These are phyloP conservation scores for Palythoa grandiflora DNA, from an alignment of 92 coral and sea anemone species.

Conservation along the genomic window DNA sequence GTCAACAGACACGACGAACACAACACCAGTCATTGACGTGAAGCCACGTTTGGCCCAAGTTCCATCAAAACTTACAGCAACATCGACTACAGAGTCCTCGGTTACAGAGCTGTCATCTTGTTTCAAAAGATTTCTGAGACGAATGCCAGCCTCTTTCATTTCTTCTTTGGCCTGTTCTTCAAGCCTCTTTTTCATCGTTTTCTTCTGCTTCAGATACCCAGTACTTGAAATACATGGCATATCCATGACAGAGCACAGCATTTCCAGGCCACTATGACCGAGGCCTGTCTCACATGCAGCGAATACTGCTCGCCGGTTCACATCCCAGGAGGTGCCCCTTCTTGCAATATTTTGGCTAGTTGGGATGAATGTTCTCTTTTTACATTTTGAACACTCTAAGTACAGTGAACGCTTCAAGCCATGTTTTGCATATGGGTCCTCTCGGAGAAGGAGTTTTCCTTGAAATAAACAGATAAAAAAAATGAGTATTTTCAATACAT, in stretches of 20 bases:
- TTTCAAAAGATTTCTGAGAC: not conserved
- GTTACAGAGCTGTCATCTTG: constrained; percentile 15
- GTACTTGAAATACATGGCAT: constrained; percentile 45
- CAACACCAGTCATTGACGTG: constrained; percentile 46
- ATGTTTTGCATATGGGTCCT: constrained; percentile 12
- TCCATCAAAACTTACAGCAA: constrained; percentile 54
- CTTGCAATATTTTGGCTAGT: constrained; percentile 38
- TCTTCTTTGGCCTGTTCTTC: constrained; percentile 34
- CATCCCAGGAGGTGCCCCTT: constrained; percentile 52
- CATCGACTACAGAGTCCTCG: constrained; percentile 13
- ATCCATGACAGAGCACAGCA: constrained; percentile 38
- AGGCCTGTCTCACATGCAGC: constrained; percentile 27
- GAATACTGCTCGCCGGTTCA: constrained; percentile 31
- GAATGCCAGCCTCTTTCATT: constrained; percentile 34
- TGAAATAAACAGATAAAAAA: not conserved
- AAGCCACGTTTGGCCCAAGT: constrained; percentile 54
- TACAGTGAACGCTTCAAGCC: constrained; percentile 1
- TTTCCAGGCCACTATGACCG: constrained; percentile 28
- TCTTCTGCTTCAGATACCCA: constrained; percentile 36
- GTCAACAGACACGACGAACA: constrained; percentile 45
- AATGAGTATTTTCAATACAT: too few relatives aligned
- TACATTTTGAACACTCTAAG: constrained; percentile 5
- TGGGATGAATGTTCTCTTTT: constrained; percentile 32
- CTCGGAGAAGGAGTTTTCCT: constrained; percentile 24
- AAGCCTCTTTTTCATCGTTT: constrained; percentile 26